Evolutionary conservation across 35 echinoderm and acorn worm genomes (phyloP).

Genomic region (Hemicentrotus pulcherrimus): DNA sequence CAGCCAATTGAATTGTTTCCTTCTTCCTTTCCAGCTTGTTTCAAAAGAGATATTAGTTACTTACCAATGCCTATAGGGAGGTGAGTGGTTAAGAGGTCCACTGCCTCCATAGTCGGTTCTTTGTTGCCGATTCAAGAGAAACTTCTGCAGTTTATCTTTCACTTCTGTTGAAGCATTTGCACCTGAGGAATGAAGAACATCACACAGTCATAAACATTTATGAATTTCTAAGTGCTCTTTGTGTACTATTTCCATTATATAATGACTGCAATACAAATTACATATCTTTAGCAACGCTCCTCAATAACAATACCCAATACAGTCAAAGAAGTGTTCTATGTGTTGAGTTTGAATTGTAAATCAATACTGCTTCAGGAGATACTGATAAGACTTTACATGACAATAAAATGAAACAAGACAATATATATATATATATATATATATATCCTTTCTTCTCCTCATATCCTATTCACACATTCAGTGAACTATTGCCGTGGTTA

Average conservation of each 20-base stretch:
- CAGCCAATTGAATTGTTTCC: too few relatives aligned
- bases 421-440: too few relatives aligned
- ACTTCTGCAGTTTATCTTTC: slow-evolving; percentile 87
- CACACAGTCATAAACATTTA: background rate
- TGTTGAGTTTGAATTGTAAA: too few relatives aligned
- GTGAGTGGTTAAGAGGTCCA: slow-evolving; percentile 83
- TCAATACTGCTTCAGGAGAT: too few relatives aligned
- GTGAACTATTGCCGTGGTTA: background rate
- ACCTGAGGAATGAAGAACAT: slow-evolving; percentile 49
- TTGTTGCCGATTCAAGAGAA: slow-evolving; percentile 85
- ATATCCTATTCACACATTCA: background rate
- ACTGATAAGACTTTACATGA: too few relatives aligned
- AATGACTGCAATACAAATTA: too few relatives aligned
- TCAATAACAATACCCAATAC: too few relatives aligned
- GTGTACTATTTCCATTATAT: background rate
- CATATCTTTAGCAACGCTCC: too few relatives aligned
- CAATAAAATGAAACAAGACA: too few relatives aligned
- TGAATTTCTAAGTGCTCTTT: background rate
- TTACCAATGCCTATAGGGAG: slow-evolving; percentile 89
- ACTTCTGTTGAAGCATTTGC: slow-evolving; percentile 89
- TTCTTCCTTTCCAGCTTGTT: too few relatives aligned
- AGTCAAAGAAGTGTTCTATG: too few relatives aligned
- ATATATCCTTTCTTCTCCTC: too few relatives aligned
- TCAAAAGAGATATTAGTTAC: background rate
- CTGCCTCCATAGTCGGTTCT: slow-evolving; percentile 33